Conservation (phyloP, 2,797 vertebrate genomes). For the Microctenopoma steveboyesi region DNA sequence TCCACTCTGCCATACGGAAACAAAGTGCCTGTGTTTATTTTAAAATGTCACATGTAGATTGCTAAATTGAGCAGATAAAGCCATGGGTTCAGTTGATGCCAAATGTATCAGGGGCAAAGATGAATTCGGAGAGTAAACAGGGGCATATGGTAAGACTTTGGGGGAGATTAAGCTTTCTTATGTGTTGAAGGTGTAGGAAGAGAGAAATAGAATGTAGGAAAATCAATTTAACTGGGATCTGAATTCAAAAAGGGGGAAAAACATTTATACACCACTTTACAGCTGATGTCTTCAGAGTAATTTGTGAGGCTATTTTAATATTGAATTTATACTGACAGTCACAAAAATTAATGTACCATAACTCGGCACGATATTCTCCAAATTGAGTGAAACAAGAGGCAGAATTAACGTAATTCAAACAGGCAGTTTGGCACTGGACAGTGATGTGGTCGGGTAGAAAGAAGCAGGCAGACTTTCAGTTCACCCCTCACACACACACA, state of each 20-base stretch:
- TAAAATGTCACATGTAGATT: constrained; percentile 60
- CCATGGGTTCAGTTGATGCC: constrained; percentile 52
- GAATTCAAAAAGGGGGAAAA: constrained; percentile 24
- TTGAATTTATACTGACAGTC: constrained; percentile 42
- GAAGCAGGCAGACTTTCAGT: constrained; percentile 1
- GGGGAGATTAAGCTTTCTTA: constrained; percentile 50
- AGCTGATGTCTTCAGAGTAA: constrained; percentile 34
- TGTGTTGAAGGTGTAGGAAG: constrained; percentile 43
- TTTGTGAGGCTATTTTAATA: constrained; percentile 45
- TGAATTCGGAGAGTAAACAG: constrained; percentile 69
- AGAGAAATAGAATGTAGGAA: constrained; percentile 30
- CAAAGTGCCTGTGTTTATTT: constrained; percentile 35
- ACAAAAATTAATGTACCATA: constrained; percentile 49
- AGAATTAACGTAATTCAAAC: constrained; percentile 46
- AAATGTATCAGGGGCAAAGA: constrained; percentile 66
- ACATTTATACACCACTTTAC: constrained; percentile 29
- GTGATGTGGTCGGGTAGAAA: constrained; percentile 23
- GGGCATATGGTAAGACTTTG: constrained; percentile 70
- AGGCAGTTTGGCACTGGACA: constrained; percentile 50
- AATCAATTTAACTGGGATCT: constrained; percentile 35
- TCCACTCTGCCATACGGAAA: constrained; percentile 10
- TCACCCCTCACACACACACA: background rate
- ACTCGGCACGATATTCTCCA: constrained; percentile 45
- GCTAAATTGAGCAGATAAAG: constrained; percentile 70
- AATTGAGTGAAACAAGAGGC: constrained; percentile 54